Base-by-base conservation (phyloP, 2,888 invertebrate genomes). In the Erebia ligea region DNA sequence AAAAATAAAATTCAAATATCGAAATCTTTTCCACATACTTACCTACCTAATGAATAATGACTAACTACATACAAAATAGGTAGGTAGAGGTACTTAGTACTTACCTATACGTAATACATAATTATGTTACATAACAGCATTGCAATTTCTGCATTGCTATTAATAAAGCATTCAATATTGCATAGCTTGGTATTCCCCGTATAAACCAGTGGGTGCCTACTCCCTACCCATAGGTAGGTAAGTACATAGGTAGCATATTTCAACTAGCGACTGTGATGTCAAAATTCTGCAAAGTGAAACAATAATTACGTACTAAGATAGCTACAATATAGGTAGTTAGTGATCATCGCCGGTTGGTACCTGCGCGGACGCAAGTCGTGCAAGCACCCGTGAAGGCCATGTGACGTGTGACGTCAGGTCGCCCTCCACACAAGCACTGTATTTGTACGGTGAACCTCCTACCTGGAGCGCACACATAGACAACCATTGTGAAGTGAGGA, bases 301-400 rank as follows among this genome's bases (percentile, higher is more conserved):
- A 21, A 19, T 17, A 54, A 65, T 54, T 42, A 56, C 13, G 56
- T 21, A 21, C 4, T 21, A 17, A 56, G 19, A 21, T 56, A 40
- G 9, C 5, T 25, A 52, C 11, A 8, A 21, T 48, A 21, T 11
- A 2, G 21, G 17, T 64, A 15, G 8, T 65, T 13, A 3, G 6
- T 42, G 54, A 56, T 17, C 13, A 34, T 40, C 54, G 48, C 1
- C 10, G 15, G 64, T 17, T 8, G 50, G n/a, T 19, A 52, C 50
- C 17, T 67, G 65, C 63, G 70, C 70, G 67, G 77, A 73, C 79
- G 77, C 79, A 78, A 58, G 25, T 81, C 81, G 85, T 81, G 80
- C 87, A 86, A 84, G 82, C 86, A 85, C 72, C 87, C 87, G 87
- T 88, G 90, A 91, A 90, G 90, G 91, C 86, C 91, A 86, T 81